Evolutionary conservation across 2,113 vertebrate genomes (phyloP).

Genomic region (Bungarus multicinctus): DNA sequence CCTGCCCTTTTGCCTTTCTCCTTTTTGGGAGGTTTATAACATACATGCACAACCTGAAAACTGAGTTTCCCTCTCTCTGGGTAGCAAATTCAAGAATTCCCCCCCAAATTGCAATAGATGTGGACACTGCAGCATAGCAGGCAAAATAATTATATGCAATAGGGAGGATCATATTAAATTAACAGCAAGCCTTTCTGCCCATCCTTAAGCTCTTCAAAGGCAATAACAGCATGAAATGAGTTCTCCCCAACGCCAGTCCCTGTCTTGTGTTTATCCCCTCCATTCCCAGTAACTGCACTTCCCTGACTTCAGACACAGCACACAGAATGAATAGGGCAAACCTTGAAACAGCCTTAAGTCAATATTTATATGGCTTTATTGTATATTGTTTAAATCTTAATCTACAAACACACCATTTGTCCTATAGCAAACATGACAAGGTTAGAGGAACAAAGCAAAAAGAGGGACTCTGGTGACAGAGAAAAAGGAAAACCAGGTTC

Average conservation of each 20-base stretch:
- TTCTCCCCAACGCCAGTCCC: neutral
- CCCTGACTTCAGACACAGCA: neutral
- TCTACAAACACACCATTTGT: neutral
- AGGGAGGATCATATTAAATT: neutral
- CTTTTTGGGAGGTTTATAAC: neutral
- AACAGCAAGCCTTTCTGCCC: neutral
- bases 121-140: neutral
- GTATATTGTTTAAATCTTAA: neutral
- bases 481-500: constrained; percentile 42
- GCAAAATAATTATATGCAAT: neutral
- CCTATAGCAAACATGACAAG: neutral
- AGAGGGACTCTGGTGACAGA: neutral
- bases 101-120: neutral
- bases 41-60: neutral
- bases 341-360: neutral
- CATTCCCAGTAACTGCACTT: neutral
- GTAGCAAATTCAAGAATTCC: neutral
- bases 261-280: neutral
- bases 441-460: neutral
- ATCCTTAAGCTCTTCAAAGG: neutral
- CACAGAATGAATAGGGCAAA: neutral
- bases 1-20: neutral
- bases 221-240: neutral
- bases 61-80: neutral
- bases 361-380: neutral